phyloP scores from a whole-genome alignment of 2,888 invertebrate genomes.

The Xanthorhoe spadicearia region DNA sequence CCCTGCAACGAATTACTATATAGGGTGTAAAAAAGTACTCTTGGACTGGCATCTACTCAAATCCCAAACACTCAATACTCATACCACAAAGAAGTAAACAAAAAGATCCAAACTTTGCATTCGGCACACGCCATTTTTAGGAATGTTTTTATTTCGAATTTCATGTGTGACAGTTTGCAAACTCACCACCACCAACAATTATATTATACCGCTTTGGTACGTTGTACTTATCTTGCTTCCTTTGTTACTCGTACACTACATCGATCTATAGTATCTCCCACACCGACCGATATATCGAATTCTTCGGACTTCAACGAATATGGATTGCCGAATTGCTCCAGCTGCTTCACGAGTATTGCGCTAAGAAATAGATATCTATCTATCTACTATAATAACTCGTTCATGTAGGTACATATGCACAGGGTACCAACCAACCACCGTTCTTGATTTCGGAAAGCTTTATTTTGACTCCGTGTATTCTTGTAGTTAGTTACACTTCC shows the following conservation, averaged over 20 bases:
- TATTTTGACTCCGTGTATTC: constrained; percentile 4
- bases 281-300: too few relatives aligned
- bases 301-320: too few relatives aligned
- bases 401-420: background rate
- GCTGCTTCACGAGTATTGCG: too few relatives aligned
- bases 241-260: background rate
- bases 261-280: too few relatives aligned
- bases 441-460: background rate
- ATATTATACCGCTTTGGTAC: background rate
- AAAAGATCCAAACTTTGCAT: background rate
- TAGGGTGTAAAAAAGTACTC: constrained; percentile 7
- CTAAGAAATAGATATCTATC: background rate
- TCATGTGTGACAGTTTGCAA: background rate
- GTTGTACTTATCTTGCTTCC: background rate
- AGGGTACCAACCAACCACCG: too few relatives aligned
- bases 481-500: constrained; percentile 20
- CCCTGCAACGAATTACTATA: constrained; percentile 3
- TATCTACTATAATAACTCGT: background rate
- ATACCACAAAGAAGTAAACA: background rate
- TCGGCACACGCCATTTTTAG: background rate
- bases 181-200: background rate
- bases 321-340: too few relatives aligned
- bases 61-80: background rate
- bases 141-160: background rate
- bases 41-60: background rate